A percentile compares a stretch with the other conserved stretches of the same genome.
Conservation (phyloP, 2,797 vertebrate species). For the Momotus momota region DNA sequence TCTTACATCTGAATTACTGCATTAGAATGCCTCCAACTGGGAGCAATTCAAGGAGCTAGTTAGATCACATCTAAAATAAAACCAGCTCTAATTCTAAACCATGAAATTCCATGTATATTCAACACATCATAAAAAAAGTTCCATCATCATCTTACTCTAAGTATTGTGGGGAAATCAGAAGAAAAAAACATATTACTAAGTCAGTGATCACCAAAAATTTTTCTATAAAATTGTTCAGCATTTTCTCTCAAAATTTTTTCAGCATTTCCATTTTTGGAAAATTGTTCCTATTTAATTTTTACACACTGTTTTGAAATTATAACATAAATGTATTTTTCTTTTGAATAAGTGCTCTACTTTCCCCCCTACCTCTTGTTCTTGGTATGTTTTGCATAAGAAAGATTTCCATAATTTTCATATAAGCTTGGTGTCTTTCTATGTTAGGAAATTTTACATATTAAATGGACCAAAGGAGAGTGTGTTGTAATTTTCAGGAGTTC, state of each 20-base stretch:
- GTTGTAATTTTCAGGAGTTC: background rate
- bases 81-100: background rate
- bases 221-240: background rate
- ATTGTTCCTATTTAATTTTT: background rate
- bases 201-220: background rate
- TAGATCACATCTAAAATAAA: background rate
- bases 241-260: background rate
- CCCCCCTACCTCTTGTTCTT: background rate
- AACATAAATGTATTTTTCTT: background rate
- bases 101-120: background rate
- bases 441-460: background rate
- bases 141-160: background rate
- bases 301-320: background rate
- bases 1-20: background rate
- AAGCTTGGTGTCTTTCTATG: background rate
- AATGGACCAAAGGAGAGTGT: background rate
- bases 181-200: background rate
- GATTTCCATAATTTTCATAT: background rate
- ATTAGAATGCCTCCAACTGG: background rate
- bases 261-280: background rate
- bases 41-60: background rate
- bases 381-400: background rate
- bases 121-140: background rate
- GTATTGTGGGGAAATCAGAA: background rate
- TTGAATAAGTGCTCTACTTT: background rate